phyloP scores from a whole-genome alignment of 1,140 invertebrate genomes.

The Drosophila ironensis region DNA sequence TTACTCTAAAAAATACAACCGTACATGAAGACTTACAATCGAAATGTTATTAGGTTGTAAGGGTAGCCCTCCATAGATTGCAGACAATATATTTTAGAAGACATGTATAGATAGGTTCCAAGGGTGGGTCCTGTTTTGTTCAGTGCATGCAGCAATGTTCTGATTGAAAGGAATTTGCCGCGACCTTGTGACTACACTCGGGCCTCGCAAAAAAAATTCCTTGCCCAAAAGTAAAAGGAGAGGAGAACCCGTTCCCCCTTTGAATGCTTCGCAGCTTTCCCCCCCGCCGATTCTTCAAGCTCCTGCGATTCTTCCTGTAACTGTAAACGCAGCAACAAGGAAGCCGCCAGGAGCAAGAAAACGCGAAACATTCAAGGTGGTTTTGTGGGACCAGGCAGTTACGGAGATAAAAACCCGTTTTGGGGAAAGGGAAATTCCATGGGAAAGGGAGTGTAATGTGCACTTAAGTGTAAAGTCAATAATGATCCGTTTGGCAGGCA shows the following conservation, averaged over 20 bases:
- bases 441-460: neutral
- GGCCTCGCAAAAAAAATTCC: neutral
- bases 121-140: too few relatives aligned
- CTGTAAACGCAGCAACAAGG: neutral
- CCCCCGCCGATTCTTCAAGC: too few relatives aligned
- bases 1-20: too few relatives aligned
- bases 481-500: too few relatives aligned
- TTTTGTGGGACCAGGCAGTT: neutral
- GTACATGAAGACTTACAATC: too few relatives aligned
- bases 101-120: too few relatives aligned
- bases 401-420: neutral
- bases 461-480: neutral
- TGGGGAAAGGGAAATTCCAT: neutral
- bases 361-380: neutral
- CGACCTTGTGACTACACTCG: too few relatives aligned
- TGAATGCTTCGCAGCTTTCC: neutral
- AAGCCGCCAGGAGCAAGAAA: neutral
- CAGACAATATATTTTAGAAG: too few relatives aligned
- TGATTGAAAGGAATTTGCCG: too few relatives aligned
- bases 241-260: neutral
- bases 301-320: neutral
- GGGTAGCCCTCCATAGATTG: too few relatives aligned
- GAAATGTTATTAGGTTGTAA: too few relatives aligned
- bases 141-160: too few relatives aligned
- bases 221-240: neutral